These are phyloP conservation scores for Cebidichthys violaceus DNA, from an alignment of 2,113 vertebrate genomes.

Conservation along the genomic window DNA sequence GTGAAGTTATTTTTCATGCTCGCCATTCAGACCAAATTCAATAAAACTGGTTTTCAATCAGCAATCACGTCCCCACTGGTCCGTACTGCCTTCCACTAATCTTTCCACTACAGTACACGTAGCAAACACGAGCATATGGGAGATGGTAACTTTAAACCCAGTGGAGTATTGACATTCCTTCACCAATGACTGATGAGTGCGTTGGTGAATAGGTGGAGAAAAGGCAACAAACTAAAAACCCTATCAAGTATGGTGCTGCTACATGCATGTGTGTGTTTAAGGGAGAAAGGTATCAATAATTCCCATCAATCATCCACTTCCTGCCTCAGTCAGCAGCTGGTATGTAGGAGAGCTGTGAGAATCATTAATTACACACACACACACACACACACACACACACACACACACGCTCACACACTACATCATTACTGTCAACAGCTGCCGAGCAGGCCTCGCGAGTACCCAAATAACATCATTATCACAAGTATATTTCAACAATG, in stretches of 20 bases:
- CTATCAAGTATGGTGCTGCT: constrained; percentile 54
- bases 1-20: neutral
- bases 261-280: constrained; percentile 56
- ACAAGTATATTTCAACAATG: constrained; percentile 78
- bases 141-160: constrained; percentile 66
- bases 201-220: constrained; percentile 68
- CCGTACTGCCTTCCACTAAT: neutral
- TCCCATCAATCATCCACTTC: constrained; percentile 82
- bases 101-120: neutral
- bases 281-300: constrained; percentile 77
- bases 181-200: constrained; percentile 76
- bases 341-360: constrained; percentile 75
- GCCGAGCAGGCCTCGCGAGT: constrained; percentile 74
- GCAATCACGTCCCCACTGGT: neutral
- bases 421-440: constrained; percentile 83
- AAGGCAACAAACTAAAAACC: constrained; percentile 68
- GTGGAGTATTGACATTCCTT: constrained; percentile 74
- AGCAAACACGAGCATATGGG: constrained; percentile 56
- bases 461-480: constrained; percentile 82
- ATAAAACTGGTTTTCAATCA: neutral
- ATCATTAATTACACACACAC: constrained; percentile 74
- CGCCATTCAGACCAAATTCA: neutral
- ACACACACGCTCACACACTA: constrained; percentile 63
- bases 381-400: constrained; percentile 50
- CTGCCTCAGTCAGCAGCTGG: constrained; percentile 80